Conservation (phyloP, 1,140 invertebrate species). For the Drosophila parvula region DNA sequence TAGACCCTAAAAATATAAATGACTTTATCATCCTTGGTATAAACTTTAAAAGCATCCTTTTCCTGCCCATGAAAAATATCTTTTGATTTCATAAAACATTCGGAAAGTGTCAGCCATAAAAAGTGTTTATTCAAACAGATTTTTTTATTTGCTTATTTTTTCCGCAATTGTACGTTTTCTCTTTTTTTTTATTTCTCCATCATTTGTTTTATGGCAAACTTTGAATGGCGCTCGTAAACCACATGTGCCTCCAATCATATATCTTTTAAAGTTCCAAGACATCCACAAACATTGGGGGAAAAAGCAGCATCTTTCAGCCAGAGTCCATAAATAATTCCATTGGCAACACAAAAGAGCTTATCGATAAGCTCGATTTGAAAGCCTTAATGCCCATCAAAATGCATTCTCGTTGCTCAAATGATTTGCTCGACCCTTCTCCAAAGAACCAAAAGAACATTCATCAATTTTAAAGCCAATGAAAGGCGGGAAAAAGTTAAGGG, state of each 20-base stretch:
- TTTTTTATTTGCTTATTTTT: slow-evolving; percentile 19
- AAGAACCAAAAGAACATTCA: slow-evolving; percentile 50
- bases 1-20: neutral
- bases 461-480: slow-evolving; percentile 70
- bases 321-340: slow-evolving; percentile 64
- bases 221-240: slow-evolving; percentile 6
- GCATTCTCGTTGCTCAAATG: slow-evolving; percentile 54
- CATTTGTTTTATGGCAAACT: slow-evolving; percentile 12
- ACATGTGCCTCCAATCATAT: neutral
- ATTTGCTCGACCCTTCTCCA: slow-evolving; percentile 24
- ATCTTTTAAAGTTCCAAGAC: slow-evolving; percentile 10
- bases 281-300: neutral
- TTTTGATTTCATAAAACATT: slow-evolving; percentile 7
- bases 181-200: slow-evolving; percentile 19
- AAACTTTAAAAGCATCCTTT: neutral
- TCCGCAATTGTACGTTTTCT: neutral
- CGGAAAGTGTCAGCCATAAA: slow-evolving; percentile 5
- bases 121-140: slow-evolving; percentile 13
- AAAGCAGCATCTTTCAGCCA: slow-evolving; percentile 9
- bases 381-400: slow-evolving; percentile 67
- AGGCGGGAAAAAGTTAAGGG: slow-evolving; percentile 13
- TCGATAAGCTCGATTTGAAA: slow-evolving; percentile 61
- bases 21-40: neutral
- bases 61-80: neutral
- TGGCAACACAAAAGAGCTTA: slow-evolving; percentile 59